Percentiles rank a stretch among this genome's conserved stretches.
phyloP scores from a whole-genome alignment of 2,797 vertebrate species.

The Tapera naevia region DNA sequence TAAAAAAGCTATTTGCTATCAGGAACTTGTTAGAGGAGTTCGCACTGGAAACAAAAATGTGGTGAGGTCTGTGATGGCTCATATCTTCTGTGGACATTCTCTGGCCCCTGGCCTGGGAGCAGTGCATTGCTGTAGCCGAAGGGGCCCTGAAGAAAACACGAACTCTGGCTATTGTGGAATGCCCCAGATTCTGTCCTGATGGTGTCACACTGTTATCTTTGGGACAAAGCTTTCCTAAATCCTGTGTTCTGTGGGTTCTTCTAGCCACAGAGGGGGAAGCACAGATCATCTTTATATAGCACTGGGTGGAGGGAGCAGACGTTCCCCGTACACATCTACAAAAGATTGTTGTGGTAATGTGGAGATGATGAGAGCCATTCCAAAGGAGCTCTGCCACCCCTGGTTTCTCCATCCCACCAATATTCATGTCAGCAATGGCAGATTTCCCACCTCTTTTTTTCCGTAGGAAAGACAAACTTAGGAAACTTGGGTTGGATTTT shows the following conservation, averaged over 20 bases:
- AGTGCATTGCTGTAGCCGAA: not conserved
- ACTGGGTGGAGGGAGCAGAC: not conserved
- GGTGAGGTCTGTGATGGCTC: not conserved
- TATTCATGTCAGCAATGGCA: not conserved
- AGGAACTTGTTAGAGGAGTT: not conserved
- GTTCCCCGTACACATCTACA: not conserved
- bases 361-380: not conserved
- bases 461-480: not conserved
- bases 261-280: not conserved
- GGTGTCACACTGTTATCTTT: not conserved
- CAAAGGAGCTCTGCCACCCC: not conserved
- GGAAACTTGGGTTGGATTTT: not conserved
- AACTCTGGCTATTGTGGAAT: not conserved
- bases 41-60: not conserved
- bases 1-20: not conserved
- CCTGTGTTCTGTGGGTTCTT: not conserved
- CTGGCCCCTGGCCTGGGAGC: not conserved
- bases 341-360: not conserved
- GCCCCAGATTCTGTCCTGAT: not conserved
- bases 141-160: not conserved
- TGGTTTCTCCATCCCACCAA: not conserved
- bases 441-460: not conserved
- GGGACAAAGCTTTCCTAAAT: not conserved
- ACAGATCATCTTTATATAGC: not conserved
- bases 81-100: not conserved